Conservation (phyloP, 2,113 vertebrate genomes). For the Neolamprologus tretocephalus region DNA sequence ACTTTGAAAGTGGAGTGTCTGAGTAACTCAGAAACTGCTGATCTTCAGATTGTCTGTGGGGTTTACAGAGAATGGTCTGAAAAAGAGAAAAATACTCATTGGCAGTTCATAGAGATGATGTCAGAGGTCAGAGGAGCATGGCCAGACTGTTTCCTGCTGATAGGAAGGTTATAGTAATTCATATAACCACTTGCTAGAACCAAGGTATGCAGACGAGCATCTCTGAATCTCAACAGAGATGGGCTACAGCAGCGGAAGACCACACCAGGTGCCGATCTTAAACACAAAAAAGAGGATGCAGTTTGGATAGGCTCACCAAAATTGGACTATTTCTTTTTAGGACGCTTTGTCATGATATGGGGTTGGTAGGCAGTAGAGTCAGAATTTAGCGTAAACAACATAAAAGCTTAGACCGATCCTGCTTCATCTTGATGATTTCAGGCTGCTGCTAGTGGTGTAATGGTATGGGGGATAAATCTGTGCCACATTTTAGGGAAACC, state of each 20-base stretch:
- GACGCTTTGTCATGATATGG: background rate
- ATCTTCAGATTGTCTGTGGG: background rate
- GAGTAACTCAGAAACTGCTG: background rate
- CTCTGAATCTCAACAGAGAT: background rate
- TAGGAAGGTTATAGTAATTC: background rate
- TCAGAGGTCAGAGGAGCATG: background rate
- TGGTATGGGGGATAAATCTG: background rate
- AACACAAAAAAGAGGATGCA: background rate
- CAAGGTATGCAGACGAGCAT: background rate
- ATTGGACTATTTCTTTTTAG: background rate
- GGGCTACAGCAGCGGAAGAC: background rate
- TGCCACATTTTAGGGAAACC: rapidly evolving
- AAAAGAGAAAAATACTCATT: background rate
- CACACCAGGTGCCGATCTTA: background rate
- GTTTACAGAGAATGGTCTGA: background rate
- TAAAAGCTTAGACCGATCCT: background rate
- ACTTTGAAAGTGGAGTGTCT: background rate
- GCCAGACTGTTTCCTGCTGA: background rate
- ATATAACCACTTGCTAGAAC: background rate
- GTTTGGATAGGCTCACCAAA: background rate
- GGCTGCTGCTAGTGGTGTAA: background rate
- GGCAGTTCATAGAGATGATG: background rate
- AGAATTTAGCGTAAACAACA: background rate
- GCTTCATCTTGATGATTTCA: background rate
- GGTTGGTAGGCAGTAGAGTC: background rate